phyloP scores from a whole-genome alignment of 1,140 invertebrate species.

The Drosophila serrata region DNA sequence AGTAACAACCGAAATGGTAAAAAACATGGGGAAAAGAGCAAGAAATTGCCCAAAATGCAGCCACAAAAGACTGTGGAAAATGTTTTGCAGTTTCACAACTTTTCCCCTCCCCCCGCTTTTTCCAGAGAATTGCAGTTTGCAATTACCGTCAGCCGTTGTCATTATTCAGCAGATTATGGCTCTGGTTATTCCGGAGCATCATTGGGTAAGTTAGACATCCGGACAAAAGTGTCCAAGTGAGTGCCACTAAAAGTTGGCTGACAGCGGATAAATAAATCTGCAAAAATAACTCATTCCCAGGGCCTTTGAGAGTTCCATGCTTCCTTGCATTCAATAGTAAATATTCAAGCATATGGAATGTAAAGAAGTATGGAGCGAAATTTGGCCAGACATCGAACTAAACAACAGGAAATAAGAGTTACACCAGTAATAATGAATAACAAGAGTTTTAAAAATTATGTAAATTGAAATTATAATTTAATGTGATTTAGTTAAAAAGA shows the following conservation, averaged over 20 bases:
- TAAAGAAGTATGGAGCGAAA: slow-evolving; percentile 85
- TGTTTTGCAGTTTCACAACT: slow-evolving; percentile 52
- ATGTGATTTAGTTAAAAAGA: neutral
- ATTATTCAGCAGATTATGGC: slow-evolving; percentile 59
- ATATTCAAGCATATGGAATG: slow-evolving; percentile 84
- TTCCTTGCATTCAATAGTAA: slow-evolving; percentile 86
- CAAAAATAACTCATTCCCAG: neutral
- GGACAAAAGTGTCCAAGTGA: slow-evolving; percentile 16
- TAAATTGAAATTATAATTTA: neutral
- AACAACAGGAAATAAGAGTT: neutral
- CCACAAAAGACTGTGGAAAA: slow-evolving; percentile 58
- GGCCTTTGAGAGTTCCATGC: slow-evolving; percentile 85
- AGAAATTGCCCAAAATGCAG: slow-evolving; percentile 57
- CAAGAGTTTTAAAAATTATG: neutral
- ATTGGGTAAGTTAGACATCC: slow-evolving; percentile 38
- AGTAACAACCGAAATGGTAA: slow-evolving; percentile 36
- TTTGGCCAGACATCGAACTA: slow-evolving; percentile 66
- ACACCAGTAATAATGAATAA: neutral
- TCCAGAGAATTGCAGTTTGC: slow-evolving; percentile 35
- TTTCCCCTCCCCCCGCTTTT: neutral
- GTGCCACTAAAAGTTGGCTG: slow-evolving; percentile 39
- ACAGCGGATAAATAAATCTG: slow-evolving; percentile 18
- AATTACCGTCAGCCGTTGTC: slow-evolving; percentile 66
- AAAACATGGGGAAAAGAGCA: neutral
- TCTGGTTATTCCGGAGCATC: slow-evolving; percentile 29